These are phyloP conservation scores for Corydoras sp. DNA, from an alignment of 2,113 vertebrate species.

Conservation along the genomic window DNA sequence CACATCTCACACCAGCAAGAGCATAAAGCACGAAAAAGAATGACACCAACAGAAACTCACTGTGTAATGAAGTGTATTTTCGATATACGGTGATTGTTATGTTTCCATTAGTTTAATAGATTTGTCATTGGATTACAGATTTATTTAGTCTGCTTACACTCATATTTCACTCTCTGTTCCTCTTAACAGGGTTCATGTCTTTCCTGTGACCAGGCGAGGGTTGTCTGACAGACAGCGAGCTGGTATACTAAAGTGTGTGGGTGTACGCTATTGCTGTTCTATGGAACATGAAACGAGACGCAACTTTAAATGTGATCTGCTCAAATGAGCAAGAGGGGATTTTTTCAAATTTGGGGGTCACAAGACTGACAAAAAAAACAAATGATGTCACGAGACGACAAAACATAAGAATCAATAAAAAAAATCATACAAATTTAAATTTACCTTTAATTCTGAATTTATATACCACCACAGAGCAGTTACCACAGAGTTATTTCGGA, in stretches of 20 bases:
- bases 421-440: neutral
- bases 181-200: neutral
- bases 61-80: no score
- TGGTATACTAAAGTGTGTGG: neutral
- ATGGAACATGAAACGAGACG: conserved; percentile 16
- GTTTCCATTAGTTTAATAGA: no score
- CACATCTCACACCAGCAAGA: neutral
- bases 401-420: conserved; percentile 14
- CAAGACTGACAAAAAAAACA: neutral
- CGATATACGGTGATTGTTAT: no score
- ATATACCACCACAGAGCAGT: no score
- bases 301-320: neutral
- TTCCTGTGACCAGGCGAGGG: conserved; percentile 1
- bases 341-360: neutral
- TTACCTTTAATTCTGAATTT: neutral
- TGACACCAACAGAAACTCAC: neutral
- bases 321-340: conserved; percentile 19
- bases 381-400: conserved; percentile 45
- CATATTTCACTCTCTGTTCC: conserved; percentile 19
- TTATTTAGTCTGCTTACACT: no score
- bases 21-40: neutral
- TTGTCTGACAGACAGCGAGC: conserved; percentile 19
- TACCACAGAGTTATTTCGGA: no score
- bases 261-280: conserved; percentile 7
- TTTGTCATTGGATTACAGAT: no score